Conservation (phyloP, 2,888 invertebrate species). For the Galerucella calmariensis region DNA sequence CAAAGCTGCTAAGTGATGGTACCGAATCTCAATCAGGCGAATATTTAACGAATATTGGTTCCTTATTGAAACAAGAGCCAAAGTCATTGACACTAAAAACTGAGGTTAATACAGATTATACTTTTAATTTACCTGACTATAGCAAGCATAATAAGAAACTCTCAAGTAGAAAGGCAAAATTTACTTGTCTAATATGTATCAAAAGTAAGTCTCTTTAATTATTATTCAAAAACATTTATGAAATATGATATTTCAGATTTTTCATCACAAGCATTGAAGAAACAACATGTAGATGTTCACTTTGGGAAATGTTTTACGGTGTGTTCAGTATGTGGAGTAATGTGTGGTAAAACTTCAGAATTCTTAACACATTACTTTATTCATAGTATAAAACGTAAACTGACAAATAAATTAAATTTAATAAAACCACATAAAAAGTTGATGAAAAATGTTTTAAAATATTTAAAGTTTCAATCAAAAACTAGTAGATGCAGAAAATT, state of each 20-base stretch:
- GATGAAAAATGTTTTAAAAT: not conserved
- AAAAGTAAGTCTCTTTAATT: not conserved
- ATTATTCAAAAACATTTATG: too few species aligned
- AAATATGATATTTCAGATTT: not conserved
- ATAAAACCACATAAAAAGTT: not conserved
- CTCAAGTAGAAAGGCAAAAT: not conserved
- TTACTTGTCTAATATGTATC: not conserved
- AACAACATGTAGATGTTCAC: slow-evolving; percentile 2
- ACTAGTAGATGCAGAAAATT: slow-evolving; percentile 6
- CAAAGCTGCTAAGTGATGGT: not conserved
- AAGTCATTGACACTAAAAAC: not conserved
- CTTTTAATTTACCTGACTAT: slow-evolving; percentile 4
- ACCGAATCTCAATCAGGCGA: not conserved
- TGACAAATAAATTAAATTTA: not conserved
- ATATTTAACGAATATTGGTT: not conserved
- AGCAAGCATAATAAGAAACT: not conserved
- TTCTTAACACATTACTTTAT: slow-evolving; percentile 7
- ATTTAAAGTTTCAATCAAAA: not conserved
- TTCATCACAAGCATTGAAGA: not conserved
- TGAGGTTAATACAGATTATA: not conserved
- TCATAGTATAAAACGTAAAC: slow-evolving; percentile 7
- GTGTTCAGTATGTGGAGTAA: not conserved
- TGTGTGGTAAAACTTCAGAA: slow-evolving; percentile 3
- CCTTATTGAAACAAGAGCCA: not conserved
- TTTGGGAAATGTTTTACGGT: slow-evolving; percentile 10